Percentiles rank a stretch among this genome's conserved stretches.
Conservation (phyloP, 2,888 invertebrate species). For the Sinohyriopsis cumingii region DNA sequence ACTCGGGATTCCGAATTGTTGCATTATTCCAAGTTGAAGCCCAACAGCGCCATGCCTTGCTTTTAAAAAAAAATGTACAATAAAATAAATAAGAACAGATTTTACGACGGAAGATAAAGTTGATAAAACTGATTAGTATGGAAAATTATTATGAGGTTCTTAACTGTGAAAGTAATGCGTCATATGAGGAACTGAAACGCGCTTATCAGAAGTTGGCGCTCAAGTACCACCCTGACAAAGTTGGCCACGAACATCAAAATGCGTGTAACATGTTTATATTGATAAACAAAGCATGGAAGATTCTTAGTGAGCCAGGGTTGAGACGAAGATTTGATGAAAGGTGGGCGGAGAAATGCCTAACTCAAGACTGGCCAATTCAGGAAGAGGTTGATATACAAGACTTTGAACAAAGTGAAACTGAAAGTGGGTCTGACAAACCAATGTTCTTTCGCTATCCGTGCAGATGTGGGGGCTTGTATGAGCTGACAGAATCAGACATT, state of each 20-base stretch:
- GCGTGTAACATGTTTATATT: conserved; percentile 41
- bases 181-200: conserved; percentile 42
- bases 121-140: conserved; percentile 25
- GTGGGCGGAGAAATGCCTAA: conserved; percentile 55
- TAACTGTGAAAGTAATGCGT: conserved; percentile 30
- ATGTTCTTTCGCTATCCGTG: conserved; percentile 42
- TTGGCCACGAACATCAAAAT: neutral
- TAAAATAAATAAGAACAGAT: too few species aligned
- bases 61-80: too few species aligned
- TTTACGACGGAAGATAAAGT: too few species aligned
- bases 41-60: too few species aligned
- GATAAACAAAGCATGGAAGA: conserved; percentile 59
- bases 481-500: conserved; percentile 45
- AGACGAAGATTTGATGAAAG: conserved; percentile 56
- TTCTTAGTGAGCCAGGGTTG: conserved; percentile 49
- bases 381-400: conserved; percentile 57
- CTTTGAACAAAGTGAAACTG: conserved; percentile 36
- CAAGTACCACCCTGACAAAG: conserved; percentile 55
- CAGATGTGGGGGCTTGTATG: conserved; percentile 60
- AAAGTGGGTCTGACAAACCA: neutral
- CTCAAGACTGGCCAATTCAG: conserved; percentile 62
- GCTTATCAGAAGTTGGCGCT: conserved; percentile 44
- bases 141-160: conserved; percentile 51
- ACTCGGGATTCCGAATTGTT: too few species aligned
- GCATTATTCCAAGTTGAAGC: too few species aligned